Evolutionary conservation across 2,888 invertebrate species (phyloP).

Genomic region (Neelides folsomi): DNA sequence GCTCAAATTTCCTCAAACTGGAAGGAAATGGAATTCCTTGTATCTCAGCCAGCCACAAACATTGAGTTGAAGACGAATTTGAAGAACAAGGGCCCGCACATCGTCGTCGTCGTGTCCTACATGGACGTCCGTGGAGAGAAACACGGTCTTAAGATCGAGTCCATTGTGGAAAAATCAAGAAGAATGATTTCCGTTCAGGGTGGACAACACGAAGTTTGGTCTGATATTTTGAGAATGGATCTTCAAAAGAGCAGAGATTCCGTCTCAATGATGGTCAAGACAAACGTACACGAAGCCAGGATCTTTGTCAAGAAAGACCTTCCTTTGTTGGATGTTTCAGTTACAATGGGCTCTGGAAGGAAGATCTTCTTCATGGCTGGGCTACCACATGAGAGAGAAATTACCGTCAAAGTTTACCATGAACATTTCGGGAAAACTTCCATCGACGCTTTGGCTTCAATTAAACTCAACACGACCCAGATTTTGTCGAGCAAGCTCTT

Average conservation of each 20-base stretch:
- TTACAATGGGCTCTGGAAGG: conserved; percentile 14
- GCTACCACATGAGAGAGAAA: conserved; percentile 34
- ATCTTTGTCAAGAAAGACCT: conserved; percentile 12
- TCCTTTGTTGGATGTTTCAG: conserved; percentile 18
- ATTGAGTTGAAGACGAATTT: conserved; percentile 10
- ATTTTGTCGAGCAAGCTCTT: conserved; percentile 32
- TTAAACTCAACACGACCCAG: conserved; percentile 34
- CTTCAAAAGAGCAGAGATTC: neutral
- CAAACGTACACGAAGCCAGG: neutral
- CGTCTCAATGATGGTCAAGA: neutral
- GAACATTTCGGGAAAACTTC: conserved; percentile 30
- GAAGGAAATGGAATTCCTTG: conserved; percentile 1
- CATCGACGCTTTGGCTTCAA: conserved; percentile 29
- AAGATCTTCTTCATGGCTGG: conserved; percentile 30
- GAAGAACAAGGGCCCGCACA: conserved; percentile 1
- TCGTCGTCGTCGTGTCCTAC: conserved; percentile 14
- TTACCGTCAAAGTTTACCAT: conserved; percentile 31
- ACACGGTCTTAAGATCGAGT: conserved; percentile 2
- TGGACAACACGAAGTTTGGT: conserved; percentile 1
- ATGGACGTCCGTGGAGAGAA: conserved; percentile 12
- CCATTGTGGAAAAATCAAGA: neutral
- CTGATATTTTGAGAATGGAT: neutral
- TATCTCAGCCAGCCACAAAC: conserved; percentile 20
- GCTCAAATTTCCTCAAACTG: neutral
- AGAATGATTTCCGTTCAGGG: conserved; percentile 1